Percentiles rank a stretch among this genome's conserved stretches.
These are phyloP conservation scores for Troides helena DNA, from an alignment of 2,888 invertebrate species.

Conservation along the genomic window DNA sequence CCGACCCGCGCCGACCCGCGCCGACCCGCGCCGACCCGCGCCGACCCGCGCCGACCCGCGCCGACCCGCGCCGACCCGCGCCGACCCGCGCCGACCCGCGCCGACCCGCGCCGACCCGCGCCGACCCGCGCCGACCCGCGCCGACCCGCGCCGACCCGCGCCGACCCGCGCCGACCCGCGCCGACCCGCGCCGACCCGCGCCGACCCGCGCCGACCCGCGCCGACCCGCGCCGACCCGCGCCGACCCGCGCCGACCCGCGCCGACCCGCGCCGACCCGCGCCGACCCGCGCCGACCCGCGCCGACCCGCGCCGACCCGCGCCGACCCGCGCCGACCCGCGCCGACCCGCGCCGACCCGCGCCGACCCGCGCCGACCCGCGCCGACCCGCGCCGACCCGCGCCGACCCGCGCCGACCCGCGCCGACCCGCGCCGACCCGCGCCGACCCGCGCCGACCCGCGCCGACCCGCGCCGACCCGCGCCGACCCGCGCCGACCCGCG, in stretches of 20 bases:
- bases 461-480: conserved; percentile 35
- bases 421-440: conserved; percentile 37
- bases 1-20: conserved; percentile 62
- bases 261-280: conserved; percentile 37
- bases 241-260: conserved; percentile 62
- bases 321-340: conserved; percentile 62
- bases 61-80: conserved; percentile 35
- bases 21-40: conserved; percentile 37
- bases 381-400: conserved; percentile 35
- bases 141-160: conserved; percentile 35
- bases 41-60: conserved; percentile 39
- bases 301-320: conserved; percentile 35
- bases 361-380: conserved; percentile 39
- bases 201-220: conserved; percentile 39
- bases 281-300: conserved; percentile 39
- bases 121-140: conserved; percentile 39
- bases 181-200: conserved; percentile 37
- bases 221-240: conserved; percentile 35
- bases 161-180: conserved; percentile 62
- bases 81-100: conserved; percentile 62
- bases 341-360: conserved; percentile 37
- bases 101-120: conserved; percentile 37
- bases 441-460: conserved; percentile 39
- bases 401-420: conserved; percentile 62
- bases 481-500: conserved; percentile 62